These are phyloP conservation scores for Progne subis DNA, from an alignment of 2,113 vertebrate species.

Conservation along the genomic window DNA sequence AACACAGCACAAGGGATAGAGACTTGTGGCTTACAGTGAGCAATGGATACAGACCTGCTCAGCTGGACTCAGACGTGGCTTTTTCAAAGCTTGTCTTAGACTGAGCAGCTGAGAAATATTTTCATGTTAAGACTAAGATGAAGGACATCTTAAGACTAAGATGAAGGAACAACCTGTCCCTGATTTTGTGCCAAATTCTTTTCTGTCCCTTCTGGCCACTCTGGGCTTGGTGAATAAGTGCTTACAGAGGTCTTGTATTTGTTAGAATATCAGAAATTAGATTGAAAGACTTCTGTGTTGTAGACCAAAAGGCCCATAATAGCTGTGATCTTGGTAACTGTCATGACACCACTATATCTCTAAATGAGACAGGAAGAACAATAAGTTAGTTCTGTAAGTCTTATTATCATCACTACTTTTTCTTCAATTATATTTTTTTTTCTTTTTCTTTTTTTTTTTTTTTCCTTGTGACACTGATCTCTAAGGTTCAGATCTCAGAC, in stretches of 20 bases:
- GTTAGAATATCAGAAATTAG: not conserved
- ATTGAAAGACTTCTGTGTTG: not conserved
- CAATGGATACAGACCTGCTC: not conserved
- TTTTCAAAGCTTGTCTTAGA: not conserved
- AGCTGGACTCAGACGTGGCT: not conserved
- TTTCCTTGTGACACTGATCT: not conserved
- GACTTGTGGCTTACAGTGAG: not conserved
- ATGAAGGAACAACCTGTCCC: accelerated
- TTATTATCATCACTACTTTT: not conserved
- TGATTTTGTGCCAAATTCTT: not conserved
- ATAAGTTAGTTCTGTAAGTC: not conserved
- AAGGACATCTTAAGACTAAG: not conserved
- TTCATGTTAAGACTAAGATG: not conserved
- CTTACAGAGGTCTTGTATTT: not conserved
- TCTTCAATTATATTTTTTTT: not conserved
- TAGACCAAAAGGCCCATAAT: not conserved
- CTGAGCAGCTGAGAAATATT: not conserved
- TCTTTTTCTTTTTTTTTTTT: not conserved
- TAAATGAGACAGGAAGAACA: not conserved
- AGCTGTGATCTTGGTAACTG: not conserved
- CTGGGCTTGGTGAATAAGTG: not conserved
- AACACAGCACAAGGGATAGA: not conserved
- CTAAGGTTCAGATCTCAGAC: not conserved
- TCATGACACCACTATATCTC: not conserved
- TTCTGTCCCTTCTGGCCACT: not conserved